Base-by-base conservation (phyloP, 1,140 invertebrate species). In the Drosophila eugracilis region DNA sequence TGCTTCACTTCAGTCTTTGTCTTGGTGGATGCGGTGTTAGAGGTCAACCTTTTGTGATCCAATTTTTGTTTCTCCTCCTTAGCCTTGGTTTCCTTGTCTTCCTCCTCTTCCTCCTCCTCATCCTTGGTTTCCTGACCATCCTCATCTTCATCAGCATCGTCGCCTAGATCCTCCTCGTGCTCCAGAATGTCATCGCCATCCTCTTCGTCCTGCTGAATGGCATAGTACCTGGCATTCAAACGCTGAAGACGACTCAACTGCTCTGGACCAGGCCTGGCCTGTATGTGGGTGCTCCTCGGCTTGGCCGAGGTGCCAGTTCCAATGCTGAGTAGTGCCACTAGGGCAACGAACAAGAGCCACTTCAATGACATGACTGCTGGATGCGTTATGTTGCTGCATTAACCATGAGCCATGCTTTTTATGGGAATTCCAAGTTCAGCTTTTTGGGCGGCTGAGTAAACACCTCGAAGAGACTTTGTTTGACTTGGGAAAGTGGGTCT, bases 161-260 rank as follows among this genome's bases (percentile, higher is more conserved):
- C 62, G 2, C 41, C 71, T 0, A 24, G 7, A 26, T 81, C 70
- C 21, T 84, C 73, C n/a, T 84, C 83, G 15, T 67, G 41, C 37
- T 86, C 78, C 21, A 60, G 47, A 1, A 90, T 83, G 21, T 79
- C 76, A 14, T 83, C 63, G 10, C 28, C 58, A 60, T 79, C 76
- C 19, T 55, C 44, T 15, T 81, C 77, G 21, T 73, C 60, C 32
- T 48, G 30, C 6, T 79, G 69, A 9, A 72, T 76, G 28, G 70
- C 76, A 17, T 80, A 77, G 6, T 58, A 69, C 21, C 75, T 52
- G 0, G 69, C 41, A 48, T 91, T 75, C 50, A 75, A 75, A 7
- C 75, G 76, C 39, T 83, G 55, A 0, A 59, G 55, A n/a, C 24
- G 69, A 15, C 69, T 24, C 15, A 28, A 15, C 24, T 62, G 50